Evolutionary conservation across 2,797 vertebrate genomes (phyloP).

Genomic region (Danionella dracula): DNA sequence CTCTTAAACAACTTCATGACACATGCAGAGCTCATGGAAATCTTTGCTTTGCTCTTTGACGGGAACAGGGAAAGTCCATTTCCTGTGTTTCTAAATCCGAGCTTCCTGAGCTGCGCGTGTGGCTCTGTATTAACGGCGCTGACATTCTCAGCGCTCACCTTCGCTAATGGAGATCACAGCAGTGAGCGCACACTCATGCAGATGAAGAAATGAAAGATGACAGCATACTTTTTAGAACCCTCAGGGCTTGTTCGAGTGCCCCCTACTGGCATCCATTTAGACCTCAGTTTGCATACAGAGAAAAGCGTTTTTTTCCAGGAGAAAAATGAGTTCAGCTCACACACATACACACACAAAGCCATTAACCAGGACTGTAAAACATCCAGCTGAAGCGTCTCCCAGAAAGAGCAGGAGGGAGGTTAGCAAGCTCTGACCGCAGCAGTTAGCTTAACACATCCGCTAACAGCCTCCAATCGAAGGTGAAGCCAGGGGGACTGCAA

Average conservation of each 20-base stretch:
- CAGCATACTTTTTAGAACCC: background rate
- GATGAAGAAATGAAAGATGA: conserved; percentile 36
- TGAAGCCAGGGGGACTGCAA: conserved; percentile 19
- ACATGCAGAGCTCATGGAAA: background rate
- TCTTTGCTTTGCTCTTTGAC: background rate
- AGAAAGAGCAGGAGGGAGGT: background rate
- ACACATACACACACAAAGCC: conserved; percentile 2
- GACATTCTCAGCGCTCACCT: conserved; percentile 21
- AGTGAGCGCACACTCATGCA: conserved; percentile 3
- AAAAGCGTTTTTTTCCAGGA: too few relatives aligned
- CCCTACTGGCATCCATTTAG: conserved; percentile 41
- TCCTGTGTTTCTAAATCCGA: background rate
- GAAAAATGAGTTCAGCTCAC: background rate
- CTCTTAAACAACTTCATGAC: background rate
- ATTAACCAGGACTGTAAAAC: conserved; percentile 25
- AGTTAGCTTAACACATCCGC: conserved; percentile 22
- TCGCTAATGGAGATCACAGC: conserved; percentile 35
- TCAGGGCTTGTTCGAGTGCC: conserved; percentile 26
- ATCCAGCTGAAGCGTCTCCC: background rate
- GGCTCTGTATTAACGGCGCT: background rate
- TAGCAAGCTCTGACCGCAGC: conserved; percentile 1
- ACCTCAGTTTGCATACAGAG: background rate
- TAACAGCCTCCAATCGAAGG: background rate
- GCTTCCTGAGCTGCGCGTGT: background rate
- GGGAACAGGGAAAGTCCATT: conserved; percentile 31